A percentile compares a stretch with the other conserved stretches of the same genome.
phyloP scores from a whole-genome alignment of 2,797 vertebrate species.

The Coluber constrictor region DNA sequence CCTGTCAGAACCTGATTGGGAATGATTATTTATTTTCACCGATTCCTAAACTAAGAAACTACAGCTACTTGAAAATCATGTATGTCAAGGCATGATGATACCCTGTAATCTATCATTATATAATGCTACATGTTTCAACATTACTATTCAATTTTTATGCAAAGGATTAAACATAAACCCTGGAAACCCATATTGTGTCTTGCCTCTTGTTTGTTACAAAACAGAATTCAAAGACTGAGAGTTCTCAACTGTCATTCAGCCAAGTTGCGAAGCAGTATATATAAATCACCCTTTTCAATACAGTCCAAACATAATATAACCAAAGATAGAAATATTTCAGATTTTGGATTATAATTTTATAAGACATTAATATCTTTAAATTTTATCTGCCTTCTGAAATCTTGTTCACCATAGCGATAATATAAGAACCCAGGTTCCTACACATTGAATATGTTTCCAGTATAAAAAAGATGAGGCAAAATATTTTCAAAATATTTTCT shows the following conservation, averaged over 20 bases:
- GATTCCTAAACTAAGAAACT: not conserved
- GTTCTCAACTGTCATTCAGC: not conserved
- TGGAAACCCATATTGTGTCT: not conserved
- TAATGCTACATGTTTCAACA: not conserved
- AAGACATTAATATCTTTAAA: not conserved
- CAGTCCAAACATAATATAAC: not conserved
- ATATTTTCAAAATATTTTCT: not conserved
- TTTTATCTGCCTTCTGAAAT: not conserved
- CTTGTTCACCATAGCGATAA: not conserved
- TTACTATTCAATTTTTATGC: not conserved
- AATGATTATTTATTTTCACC: not conserved
- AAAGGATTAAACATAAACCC: not conserved
- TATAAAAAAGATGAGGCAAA: not conserved
- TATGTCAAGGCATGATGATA: not conserved
- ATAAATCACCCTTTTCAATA: not conserved
- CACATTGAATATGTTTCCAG: not conserved
- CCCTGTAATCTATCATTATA: not conserved
- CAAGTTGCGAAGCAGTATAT: not conserved
- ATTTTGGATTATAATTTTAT: not conserved
- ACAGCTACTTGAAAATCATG: not conserved
- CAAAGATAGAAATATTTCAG: not conserved
- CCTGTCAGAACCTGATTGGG: too few relatives aligned
- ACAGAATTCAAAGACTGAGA: not conserved
- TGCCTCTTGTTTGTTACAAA: not conserved
- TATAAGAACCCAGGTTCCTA: not conserved